These are phyloP conservation scores for Ennomos fuscantarius DNA, from an alignment of 2,888 invertebrate genomes.

Conservation along the genomic window DNA sequence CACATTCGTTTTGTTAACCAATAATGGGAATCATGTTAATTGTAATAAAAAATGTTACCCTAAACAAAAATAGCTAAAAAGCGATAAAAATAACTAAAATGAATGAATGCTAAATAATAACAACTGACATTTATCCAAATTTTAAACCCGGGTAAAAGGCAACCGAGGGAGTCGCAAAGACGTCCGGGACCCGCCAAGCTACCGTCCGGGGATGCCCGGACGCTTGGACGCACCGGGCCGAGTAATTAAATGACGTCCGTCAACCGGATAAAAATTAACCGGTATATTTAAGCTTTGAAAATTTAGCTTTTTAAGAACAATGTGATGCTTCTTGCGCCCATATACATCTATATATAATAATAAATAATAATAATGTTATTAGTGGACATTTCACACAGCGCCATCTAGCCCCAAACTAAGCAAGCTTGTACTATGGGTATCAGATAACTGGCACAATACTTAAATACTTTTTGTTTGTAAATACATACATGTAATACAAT, in stretches of 20 bases:
- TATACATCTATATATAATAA: too few species aligned
- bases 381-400: too few species aligned
- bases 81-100: constrained; percentile 15
- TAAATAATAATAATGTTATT: too few species aligned
- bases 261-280: constrained; percentile 67
- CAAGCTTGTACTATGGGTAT: too few species aligned
- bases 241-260: constrained; percentile 67
- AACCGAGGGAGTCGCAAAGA: constrained; percentile 49
- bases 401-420: too few species aligned
- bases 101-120: not conserved
- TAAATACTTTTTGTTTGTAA: too few species aligned
- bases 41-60: constrained; percentile 2
- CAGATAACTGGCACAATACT: too few species aligned
- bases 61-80: constrained; percentile 21
- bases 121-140: constrained; percentile 42
- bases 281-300: constrained; percentile 55
- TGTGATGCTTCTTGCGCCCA: too few species aligned
- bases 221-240: constrained; percentile 45
- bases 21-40: too few species aligned
- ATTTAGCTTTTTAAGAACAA: too few species aligned
- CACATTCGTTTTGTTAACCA: too few species aligned
- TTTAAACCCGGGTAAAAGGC: constrained; percentile 34
- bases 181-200: constrained; percentile 36
- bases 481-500: too few species aligned
- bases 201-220: constrained; percentile 27